phyloP scores from a whole-genome alignment of 2,888 invertebrate genomes.

The Clunio marinus region DNA sequence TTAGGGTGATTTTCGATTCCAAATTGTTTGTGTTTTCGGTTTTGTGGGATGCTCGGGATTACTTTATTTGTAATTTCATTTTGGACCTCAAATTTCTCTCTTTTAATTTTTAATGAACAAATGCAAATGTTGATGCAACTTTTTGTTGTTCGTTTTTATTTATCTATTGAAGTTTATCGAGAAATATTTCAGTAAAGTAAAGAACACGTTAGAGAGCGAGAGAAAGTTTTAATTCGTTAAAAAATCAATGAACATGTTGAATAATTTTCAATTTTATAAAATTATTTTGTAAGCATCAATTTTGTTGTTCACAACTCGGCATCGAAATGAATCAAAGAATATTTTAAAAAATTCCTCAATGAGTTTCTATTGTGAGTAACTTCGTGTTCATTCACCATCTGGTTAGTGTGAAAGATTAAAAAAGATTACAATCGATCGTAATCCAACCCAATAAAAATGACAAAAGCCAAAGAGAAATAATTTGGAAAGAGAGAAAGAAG shows the following conservation, averaged over 20 bases:
- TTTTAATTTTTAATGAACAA: background rate
- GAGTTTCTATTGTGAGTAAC: too few species aligned
- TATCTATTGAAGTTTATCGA: too few species aligned
- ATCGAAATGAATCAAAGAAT: background rate
- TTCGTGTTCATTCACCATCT: slow-evolving; percentile 17
- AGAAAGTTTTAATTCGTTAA: too few species aligned
- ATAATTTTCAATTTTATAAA: slow-evolving; percentile 10
- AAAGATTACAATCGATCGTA: slow-evolving; percentile 24
- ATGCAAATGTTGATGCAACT: too few species aligned
- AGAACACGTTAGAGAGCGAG: too few species aligned
- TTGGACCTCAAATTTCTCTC: too few species aligned
- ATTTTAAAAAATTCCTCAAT: too few species aligned
- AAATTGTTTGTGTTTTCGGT: background rate
- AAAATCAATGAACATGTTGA: too few species aligned
- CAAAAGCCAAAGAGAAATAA: slow-evolving; percentile 22
- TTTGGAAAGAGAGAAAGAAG: too few species aligned
- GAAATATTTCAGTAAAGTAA: too few species aligned
- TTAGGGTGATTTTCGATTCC: slow-evolving; percentile 6
- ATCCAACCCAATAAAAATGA: slow-evolving; percentile 36
- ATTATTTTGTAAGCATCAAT: background rate
- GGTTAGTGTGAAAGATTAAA: slow-evolving; percentile 36
- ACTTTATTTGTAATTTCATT: too few species aligned
- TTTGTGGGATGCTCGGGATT: slow-evolving; percentile 4
- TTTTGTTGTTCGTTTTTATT: too few species aligned
- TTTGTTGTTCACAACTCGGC: background rate